These are phyloP conservation scores for Macrosteles quadrilineatus DNA, from an alignment of 1,140 invertebrate genomes.

Conservation along the genomic window DNA sequence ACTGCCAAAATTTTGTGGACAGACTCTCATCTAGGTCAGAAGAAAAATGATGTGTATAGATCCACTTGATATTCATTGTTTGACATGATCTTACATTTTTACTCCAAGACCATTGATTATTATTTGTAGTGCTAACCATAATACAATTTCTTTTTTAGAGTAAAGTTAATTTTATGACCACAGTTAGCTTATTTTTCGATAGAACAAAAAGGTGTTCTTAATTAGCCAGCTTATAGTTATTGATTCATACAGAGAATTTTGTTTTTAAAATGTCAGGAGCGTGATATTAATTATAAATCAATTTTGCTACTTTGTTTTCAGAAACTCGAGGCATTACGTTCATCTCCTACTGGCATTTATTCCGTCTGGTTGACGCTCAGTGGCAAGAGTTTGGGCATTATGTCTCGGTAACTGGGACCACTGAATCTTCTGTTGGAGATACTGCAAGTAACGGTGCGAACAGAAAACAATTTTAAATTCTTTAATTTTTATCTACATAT, in stretches of 20 bases:
- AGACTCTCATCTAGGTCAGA: too few species aligned
- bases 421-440: background rate
- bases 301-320: background rate
- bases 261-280: background rate
- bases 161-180: background rate
- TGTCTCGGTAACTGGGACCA: background rate
- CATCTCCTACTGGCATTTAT: background rate
- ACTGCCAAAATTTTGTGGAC: too few species aligned
- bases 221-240: background rate
- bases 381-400: background rate
- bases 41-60: too few species aligned
- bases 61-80: too few species aligned
- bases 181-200: background rate
- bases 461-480: too few species aligned
- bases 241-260: background rate
- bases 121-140: too few species aligned
- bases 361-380: background rate
- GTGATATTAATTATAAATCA: background rate
- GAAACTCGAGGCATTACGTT: background rate
- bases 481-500: too few species aligned
- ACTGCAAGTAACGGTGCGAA: too few species aligned
- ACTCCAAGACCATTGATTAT: too few species aligned
- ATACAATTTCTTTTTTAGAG: too few species aligned
- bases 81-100: too few species aligned
- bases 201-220: background rate